Conservation (phyloP, 2,888 invertebrate genomes). For the Listrodromus nycthemerus region DNA sequence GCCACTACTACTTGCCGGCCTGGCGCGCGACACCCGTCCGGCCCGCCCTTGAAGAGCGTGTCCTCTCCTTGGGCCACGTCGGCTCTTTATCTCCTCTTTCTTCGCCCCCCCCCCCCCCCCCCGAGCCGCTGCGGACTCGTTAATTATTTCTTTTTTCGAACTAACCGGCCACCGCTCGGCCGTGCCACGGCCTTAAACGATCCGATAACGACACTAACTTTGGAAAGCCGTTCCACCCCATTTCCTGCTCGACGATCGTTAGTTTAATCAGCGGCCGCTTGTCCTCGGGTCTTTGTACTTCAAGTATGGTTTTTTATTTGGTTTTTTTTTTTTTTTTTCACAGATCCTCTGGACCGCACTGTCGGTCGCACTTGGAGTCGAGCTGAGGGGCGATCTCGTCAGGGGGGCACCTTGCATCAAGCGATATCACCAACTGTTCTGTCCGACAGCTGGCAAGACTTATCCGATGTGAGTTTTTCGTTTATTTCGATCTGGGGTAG, state of each 20-base stretch:
- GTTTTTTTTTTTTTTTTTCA: constrained; percentile 74
- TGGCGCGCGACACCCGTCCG: constrained; percentile 9
- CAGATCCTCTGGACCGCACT: constrained; percentile 96
- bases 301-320: background rate
- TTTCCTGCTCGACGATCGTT: constrained; percentile 2
- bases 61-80: constrained; percentile 19
- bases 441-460: constrained; percentile 95
- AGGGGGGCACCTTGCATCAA: constrained; percentile 96
- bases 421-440: constrained; percentile 94
- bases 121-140: background rate
- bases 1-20: constrained; percentile 20
- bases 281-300: background rate
- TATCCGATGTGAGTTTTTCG: constrained; percentile 93
- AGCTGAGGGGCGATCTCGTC: constrained; percentile 94
- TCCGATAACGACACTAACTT: constrained; percentile 7
- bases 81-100: background rate
- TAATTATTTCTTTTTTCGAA: constrained; percentile 10
- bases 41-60: constrained; percentile 29
- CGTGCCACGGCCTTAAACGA: background rate
- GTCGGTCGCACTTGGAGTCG: constrained; percentile 94
- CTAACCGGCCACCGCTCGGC: background rate
- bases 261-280: background rate
- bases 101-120: background rate
- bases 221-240: background rate
- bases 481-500: background rate